A percentile compares a stretch with the other conserved stretches of the same genome.
Conservation (phyloP, 2,797 vertebrate genomes). For the Galaxias olidus region DNA sequence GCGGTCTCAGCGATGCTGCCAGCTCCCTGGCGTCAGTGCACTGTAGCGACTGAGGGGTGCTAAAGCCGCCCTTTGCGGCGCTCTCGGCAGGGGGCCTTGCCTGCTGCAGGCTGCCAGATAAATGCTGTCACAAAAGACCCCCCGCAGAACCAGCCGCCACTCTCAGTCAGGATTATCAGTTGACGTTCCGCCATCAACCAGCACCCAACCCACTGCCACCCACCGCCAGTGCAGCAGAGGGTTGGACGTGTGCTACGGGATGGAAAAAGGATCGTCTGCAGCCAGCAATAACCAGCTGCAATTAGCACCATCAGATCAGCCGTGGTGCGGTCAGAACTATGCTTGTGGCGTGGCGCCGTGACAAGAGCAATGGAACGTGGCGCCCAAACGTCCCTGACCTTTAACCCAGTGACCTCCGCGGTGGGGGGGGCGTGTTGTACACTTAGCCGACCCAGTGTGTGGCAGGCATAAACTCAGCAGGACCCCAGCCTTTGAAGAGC, state of each 20-base stretch:
- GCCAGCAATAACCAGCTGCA: neutral
- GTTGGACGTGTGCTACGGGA: too few species aligned
- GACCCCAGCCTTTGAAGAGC: neutral
- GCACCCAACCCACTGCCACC: neutral
- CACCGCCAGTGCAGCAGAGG: neutral
- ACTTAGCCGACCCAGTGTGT: conserved; percentile 4
- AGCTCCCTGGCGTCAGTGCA: neutral
- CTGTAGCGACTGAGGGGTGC: conserved; percentile 7
- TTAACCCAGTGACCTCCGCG: neutral
- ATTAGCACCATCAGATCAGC: neutral
- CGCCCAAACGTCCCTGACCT: neutral
- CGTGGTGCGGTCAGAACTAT: neutral
- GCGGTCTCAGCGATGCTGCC: neutral
- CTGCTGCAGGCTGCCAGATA: conserved; percentile 69
- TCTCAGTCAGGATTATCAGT: conserved; percentile 44
- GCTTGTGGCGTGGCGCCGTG: neutral
- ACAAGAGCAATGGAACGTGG: neutral
- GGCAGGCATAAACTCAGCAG: conserved; percentile 5
- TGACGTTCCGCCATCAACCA: neutral
- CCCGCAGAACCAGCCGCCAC: conserved; percentile 64
- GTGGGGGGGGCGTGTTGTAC: conserved; percentile 7
- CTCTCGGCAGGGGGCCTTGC: conserved; percentile 60
- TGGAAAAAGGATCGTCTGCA: neutral
- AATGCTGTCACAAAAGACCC: conserved; percentile 66
- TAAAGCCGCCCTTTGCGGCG: conserved; percentile 56